Evolutionary conservation across 2,113 vertebrate species (phyloP), one percentile per base, ranked within the genome.

Genomic region (Taurulus bubalis): DNA sequence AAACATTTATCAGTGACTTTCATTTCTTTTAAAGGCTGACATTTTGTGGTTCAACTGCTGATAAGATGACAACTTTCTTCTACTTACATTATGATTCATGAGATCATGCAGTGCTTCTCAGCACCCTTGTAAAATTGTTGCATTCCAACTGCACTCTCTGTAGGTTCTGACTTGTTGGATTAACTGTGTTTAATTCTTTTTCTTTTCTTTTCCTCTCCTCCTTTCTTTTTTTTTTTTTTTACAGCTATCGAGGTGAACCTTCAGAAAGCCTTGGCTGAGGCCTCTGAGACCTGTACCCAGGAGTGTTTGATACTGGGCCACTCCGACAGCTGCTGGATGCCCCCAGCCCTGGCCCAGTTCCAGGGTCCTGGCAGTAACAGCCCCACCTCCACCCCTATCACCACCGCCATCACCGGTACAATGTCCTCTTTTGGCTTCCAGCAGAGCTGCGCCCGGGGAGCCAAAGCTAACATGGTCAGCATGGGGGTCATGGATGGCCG

Each of bases 241-340:
- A 26, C 93, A 99, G 98, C 96, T 90, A 95, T 97, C 1, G 98
- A 99, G 94, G 95, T 99, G 62, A 99, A 97, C 80, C 93, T 99
- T 77, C 96, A 98, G 89, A 97, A 98, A 91, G 98, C 97, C 32
- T 86, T 99, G 85, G 95, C 97, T 4, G 97, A 99, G 86, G 97
- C 96, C 79, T 99, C 97, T 0, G 97, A 98, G 92, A 99, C 96
- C 94, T 99, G 97, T 87, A 99, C 98, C 2, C 98, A 98, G 93
- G 98, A 99, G 93, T 98, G 97, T 84, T 96, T 99, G 84, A 97
- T 98, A 94, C 95, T 99, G 15, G 98, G 98, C 87, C 98, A 99
- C 88, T 99, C 97, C 7, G 98, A 99, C 95, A 96, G 96, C 95
- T 99, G 98, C 94, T 99, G 98, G 98, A 99, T 99, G 98, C 97